These are phyloP conservation scores for Amphipoea oculea DNA, from an alignment of 2,888 invertebrate species.

Conservation along the genomic window DNA sequence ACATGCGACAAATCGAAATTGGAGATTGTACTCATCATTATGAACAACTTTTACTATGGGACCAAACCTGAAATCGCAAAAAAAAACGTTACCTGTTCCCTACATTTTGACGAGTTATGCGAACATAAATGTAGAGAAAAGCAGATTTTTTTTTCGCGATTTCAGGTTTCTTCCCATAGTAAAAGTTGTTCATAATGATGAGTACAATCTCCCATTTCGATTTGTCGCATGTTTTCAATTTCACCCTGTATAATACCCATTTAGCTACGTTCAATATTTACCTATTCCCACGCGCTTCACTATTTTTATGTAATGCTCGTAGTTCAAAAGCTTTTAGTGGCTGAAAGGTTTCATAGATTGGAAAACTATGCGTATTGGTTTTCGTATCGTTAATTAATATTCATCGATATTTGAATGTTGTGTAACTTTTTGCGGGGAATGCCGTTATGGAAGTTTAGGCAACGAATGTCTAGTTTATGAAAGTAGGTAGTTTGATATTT, in stretches of 20 bases:
- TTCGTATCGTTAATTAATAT: background rate
- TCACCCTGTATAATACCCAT: background rate
- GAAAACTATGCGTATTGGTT: slow-evolving; percentile 3
- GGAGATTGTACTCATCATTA: too few species aligned
- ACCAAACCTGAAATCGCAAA: too few species aligned
- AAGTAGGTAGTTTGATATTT: background rate
- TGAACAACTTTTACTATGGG: too few species aligned
- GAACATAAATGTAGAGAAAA: too few species aligned
- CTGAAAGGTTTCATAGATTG: background rate
- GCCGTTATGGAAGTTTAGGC: background rate
- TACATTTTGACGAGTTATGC: too few species aligned
- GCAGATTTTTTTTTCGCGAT: too few species aligned
- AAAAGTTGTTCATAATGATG: too few species aligned
- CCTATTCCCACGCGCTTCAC: background rate
- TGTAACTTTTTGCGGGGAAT: background rate
- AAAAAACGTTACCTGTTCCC: too few species aligned
- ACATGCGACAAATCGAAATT: too few species aligned
- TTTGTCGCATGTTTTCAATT: too few species aligned
- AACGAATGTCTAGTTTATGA: background rate
- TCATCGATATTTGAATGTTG: slow-evolving; percentile 1
- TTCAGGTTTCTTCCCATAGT: too few species aligned
- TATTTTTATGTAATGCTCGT: background rate
- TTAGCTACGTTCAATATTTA: background rate
- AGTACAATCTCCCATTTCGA: too few species aligned
- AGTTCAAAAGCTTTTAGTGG: background rate